Conservation (phyloP, 2,797 vertebrate genomes). For the Mycteria americana region DNA sequence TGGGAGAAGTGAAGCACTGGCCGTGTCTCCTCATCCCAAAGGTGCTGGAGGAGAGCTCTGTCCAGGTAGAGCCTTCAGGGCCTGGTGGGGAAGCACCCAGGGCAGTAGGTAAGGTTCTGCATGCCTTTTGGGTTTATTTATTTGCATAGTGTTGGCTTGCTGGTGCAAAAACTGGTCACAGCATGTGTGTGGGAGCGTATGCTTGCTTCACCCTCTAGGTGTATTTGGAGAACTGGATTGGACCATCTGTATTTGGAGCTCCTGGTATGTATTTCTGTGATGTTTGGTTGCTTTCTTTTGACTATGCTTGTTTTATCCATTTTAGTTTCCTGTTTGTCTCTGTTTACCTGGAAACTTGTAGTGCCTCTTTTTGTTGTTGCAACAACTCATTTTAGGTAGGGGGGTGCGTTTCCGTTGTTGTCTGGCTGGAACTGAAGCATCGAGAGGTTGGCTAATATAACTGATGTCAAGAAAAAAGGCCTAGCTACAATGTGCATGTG, state of each 20-base stretch:
- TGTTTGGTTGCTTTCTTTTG: neutral
- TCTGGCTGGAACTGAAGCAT: neutral
- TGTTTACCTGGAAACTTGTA: neutral
- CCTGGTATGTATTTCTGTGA: neutral
- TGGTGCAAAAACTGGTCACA: neutral
- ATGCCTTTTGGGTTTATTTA: neutral
- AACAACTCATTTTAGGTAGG: neutral
- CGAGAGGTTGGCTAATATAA: rapidly evolving
- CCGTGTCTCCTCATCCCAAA: rapidly evolving
- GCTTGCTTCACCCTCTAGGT: neutral
- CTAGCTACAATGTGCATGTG: neutral
- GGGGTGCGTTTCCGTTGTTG: rapidly evolving
- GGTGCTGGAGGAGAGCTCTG: rapidly evolving
- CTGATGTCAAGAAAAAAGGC: neutral
- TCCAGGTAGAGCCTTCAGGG: neutral
- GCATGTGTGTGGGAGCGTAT: rapidly evolving
- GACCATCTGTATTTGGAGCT: neutral
- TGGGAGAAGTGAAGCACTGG: rapidly evolving
- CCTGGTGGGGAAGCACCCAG: neutral
- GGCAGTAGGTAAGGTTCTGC: neutral
- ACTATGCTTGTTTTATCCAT: rapidly evolving
- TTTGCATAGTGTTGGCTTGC: neutral
- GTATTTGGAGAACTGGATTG: neutral
- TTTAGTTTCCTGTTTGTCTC: neutral
- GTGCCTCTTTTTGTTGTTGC: neutral